phyloP scores from a whole-genome alignment of 2,113 vertebrate genomes.

The Nerophis lumbriciformis region DNA sequence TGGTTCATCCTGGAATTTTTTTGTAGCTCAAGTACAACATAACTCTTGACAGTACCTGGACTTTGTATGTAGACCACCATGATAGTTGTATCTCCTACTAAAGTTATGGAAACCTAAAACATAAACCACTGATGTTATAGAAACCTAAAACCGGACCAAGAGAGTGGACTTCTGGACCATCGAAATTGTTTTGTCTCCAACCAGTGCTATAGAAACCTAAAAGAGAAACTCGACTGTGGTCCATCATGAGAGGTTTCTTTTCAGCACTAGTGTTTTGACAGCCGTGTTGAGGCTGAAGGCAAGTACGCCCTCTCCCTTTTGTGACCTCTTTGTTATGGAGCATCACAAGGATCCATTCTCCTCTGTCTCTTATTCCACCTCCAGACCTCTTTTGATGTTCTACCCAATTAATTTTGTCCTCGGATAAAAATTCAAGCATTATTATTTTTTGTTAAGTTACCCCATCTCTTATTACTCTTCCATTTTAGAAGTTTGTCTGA shows the following conservation, averaged over 20 bases:
- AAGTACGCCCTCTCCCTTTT: background rate
- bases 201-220: background rate
- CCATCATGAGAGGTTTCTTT: too few species aligned
- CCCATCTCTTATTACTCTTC: constrained; percentile 12
- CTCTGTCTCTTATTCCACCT: constrained; percentile 22
- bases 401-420: constrained; percentile 35
- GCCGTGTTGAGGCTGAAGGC: background rate
- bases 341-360: constrained; percentile 15
- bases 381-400: constrained; percentile 42
- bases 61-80: too few species aligned
- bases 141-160: background rate
- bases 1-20: too few species aligned
- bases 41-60: too few species aligned
- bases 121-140: too few species aligned
- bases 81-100: too few species aligned
- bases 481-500: constrained; percentile 18
- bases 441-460: constrained; percentile 9
- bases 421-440: constrained; percentile 17
- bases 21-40: too few species aligned
- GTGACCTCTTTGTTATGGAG: constrained; percentile 7
- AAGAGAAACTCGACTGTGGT: background rate
- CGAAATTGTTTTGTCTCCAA: background rate
- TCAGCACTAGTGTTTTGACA: too few species aligned
- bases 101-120: too few species aligned
- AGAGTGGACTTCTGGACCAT: background rate